A percentile compares a stretch with the other conserved stretches of the same genome.
Conservation (phyloP, 1,140 invertebrate genomes). For the Chironomus striatipennis region DNA sequence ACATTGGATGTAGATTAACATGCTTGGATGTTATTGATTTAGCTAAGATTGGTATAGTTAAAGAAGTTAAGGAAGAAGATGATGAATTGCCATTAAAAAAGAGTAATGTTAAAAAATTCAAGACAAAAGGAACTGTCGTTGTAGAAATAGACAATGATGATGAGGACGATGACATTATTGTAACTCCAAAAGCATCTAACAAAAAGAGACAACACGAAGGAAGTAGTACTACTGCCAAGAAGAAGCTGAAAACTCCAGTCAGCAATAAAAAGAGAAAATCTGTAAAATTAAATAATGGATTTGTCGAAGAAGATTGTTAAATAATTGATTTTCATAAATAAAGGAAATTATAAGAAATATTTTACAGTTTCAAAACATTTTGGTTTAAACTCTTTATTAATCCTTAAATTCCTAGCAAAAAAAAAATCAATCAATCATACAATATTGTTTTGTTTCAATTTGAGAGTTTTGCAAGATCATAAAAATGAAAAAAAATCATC, state of each 20-base stretch:
- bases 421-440: not conserved
- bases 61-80: not conserved
- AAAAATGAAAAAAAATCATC: too few species aligned
- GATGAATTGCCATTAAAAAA: conserved; percentile 16
- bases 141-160: not conserved
- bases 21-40: conserved; percentile 44
- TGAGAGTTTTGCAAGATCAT: too few species aligned
- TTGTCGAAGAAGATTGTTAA: conserved; percentile 5
- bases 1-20: conserved; percentile 52
- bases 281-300: not conserved
- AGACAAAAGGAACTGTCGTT: not conserved
- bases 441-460: not conserved
- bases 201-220: not conserved
- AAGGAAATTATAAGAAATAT: too few species aligned
- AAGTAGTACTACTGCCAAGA: not conserved
- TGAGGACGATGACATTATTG: not conserved
- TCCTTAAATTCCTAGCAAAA: not conserved
- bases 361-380: not conserved
- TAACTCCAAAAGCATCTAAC: not conserved
- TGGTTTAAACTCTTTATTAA: not conserved
- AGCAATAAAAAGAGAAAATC: not conserved
- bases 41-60: not conserved
- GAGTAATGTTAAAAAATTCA: not conserved
- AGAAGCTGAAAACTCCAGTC: not conserved
- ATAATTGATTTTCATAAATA: not conserved